Evolutionary conservation across 2,888 invertebrate genomes (phyloP), one percentile per base, ranked within the genome.

Genomic region (Xiphydria camelus): DNA sequence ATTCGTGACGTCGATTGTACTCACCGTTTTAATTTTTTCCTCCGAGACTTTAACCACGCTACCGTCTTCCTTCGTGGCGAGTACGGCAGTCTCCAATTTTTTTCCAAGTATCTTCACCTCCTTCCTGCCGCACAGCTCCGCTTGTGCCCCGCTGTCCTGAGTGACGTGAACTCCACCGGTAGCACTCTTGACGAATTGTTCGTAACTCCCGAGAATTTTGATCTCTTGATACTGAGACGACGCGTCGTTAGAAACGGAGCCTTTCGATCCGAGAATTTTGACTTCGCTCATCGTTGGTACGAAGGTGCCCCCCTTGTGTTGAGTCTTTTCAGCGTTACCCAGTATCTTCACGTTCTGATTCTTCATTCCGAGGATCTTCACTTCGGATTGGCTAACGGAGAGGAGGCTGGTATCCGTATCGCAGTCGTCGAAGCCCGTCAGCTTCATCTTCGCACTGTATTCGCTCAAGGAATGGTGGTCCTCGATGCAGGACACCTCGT

Each of bases 21-120:
- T 55, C 33, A 68, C 57, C 37, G 55, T 45, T 51, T 60, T 65
- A 17, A 46, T 38, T 20, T 52, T 55, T 6, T 65, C 58, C 4
- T 64, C 60, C 22, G 63, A 52, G 43, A 62, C 55, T 43, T 58
- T 60, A 9, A 60, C 55, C 9, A 59, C 41, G 39, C 48, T 56
- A 2, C 62, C 64, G 18, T 60, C 55, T 39, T 53, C 55, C 4
- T 53, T 59, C 32, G 58, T 58, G 18, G 60, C 47, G 25, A 62
- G 59, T 26, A 62, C 62, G 14, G 62, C 61, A 3, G 61, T 55
- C 5, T 66, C 68, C 17, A 65, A 38, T 41, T 61, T 73, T 39
- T 64, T 67, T 3, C 67, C 70, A 12, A 71, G 56, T 10, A 69
- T 57, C 38, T 66, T 70, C n/a, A 70, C 61, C 34, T 72, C 71